Conservation (phyloP, 2,113 vertebrate species). For the Mus musculus region GRCm39 chr11:52994001-52994500, state of each 20-base stretch:
- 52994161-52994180: neutral
- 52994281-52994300: neutral
- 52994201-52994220: neutral
- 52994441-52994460: neutral
- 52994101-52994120: neutral
- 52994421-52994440: rapidly evolving
- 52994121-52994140: neutral
- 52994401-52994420: rapidly evolving
- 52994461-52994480: neutral
- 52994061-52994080: neutral
- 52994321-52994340: neutral
- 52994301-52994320: neutral
- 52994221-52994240: neutral
- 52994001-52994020: too few species aligned
- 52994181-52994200: neutral
- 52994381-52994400: neutral
- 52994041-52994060: neutral
- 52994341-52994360: neutral
- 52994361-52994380: neutral
- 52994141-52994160: neutral
- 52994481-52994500: neutral
- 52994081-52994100: neutral
- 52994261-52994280: neutral
- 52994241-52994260: neutral
- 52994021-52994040: neutral